Base-by-base conservation (phyloP, 2,113 vertebrate genomes). In the Petromus typicus region DNA sequence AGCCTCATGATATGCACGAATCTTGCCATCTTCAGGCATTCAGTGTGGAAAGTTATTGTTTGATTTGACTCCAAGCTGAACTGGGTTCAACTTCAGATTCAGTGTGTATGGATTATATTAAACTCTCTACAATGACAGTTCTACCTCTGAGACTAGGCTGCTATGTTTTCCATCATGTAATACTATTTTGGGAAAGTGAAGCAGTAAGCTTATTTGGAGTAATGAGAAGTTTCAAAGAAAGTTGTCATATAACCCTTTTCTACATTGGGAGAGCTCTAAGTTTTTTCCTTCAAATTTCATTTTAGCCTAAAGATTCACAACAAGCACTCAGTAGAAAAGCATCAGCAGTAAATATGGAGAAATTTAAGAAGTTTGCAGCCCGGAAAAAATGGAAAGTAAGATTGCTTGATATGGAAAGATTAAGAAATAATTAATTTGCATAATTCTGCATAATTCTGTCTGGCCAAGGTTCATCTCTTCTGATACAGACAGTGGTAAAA, bases 281-380 rank as follows among this genome's bases (percentile, higher is more conserved):
- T 71, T 75, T 51, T 84, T 89, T 54, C 59, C 59, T 95, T 91
- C 56, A 40, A 89, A 34, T 96, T 97, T 84, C 76, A 32, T 61
- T 83, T 48, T 98, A 99, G 99, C 99, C 99, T 95, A 99, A 99
- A 98, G 99, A 99, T 98, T 99, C 99, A 3, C 99, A 99, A 73
- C 99, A 99, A 96, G 99, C 99, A 18, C 99, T 99, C 91, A 99
- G 99, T 94, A 99, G 99, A 95, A 99, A 99, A 98, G 99, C 99
- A 86, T 99, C 99, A 0, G 99, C 99, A 16, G 99, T 99, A 91
- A 99, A 99, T 98, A 99, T 99, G 99, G 99, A 99, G 81, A 99
- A 99, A 97, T 99, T 99, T 96, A 99, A 99, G 95, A 99, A 99
- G 98, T 99, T 99, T 83, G 99, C 99, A 92, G 99, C 99, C 89